Percentiles rank a stretch among this genome's conserved stretches.
These are phyloP conservation scores for Dasyprocta punctata DNA, from an alignment of 2,113 vertebrate genomes.

Conservation along the genomic window DNA sequence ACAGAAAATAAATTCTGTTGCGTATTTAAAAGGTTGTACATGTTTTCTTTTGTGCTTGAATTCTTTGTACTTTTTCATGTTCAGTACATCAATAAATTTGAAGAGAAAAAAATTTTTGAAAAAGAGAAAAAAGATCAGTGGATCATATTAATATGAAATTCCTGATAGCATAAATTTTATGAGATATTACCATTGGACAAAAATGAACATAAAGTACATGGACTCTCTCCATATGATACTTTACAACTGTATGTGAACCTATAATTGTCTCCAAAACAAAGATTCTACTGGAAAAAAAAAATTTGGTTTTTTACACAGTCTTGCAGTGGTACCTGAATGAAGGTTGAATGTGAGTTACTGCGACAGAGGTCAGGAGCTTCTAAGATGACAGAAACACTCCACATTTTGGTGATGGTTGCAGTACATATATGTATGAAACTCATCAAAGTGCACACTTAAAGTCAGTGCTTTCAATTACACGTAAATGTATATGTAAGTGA, in stretches of 20 bases:
- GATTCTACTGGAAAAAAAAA: conserved; percentile 12
- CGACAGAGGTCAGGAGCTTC: background rate
- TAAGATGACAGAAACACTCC: background rate
- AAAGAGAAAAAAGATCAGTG: too few relatives aligned
- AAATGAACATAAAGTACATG: background rate
- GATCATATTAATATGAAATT: background rate
- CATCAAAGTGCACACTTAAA: background rate
- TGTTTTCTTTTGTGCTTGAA: conserved; percentile 99
- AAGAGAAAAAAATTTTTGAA: conserved; percentile 89
- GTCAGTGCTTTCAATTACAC: background rate
- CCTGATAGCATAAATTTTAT: background rate
- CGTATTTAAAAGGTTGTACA: conserved; percentile 99
- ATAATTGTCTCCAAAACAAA: background rate
- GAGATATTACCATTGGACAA: background rate
- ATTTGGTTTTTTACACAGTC: background rate
- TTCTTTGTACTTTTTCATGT: conserved; percentile 99
- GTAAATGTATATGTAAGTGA: background rate
- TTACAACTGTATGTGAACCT: background rate
- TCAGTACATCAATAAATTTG: conserved; percentile 99
- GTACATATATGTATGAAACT: background rate
- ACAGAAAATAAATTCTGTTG: conserved; percentile 96
- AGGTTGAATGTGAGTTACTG: background rate
- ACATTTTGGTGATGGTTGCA: background rate
- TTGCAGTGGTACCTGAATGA: background rate
- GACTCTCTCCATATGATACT: background rate